Evolutionary conservation across 2,113 vertebrate genomes (phyloP), one percentile per base, ranked within the genome.

Genomic region (Tetraodon nigroviridis): DNA sequence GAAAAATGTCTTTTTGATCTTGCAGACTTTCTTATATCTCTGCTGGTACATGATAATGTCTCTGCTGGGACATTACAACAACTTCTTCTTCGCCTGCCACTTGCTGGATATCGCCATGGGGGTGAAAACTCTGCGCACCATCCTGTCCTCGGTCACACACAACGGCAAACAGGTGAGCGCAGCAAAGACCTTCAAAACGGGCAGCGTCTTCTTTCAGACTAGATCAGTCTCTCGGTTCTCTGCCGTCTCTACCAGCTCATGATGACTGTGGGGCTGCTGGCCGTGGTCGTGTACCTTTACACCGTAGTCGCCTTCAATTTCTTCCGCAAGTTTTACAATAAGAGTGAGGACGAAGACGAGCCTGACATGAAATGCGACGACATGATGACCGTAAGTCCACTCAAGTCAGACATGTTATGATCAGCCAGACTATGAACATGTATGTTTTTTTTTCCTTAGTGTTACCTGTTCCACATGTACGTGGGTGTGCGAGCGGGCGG

Each of bases 281-380:
- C 94, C 0, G 94, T 97, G 55, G 92, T 97, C 18, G 94, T 97
- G 3, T 97, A 97, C 64, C 91, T 97, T 11, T 97, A 96, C 84
- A 97, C 94, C 0, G 94, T 97, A 1, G 91, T 97, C 15, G 94
- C 94, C 70, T 97, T 97, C 82, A 97, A 95, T 83, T 97, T 97
- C 85, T 97, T 97, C 91, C 92, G 94, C 64, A 97, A 96, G 82
- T 97, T 97, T 87, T 97, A 97, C 82, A 95, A 97, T 87, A 97
- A 96, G 88, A 93, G 94, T 0, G 94, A 97, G 67, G 94, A 97
- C 1, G 94, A 94, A 58, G 94, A 95, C 0, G 94, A 95, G 20
- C 94, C 94, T 0, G 93, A 97, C 67, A 97, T 97, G 94, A 97
- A 97, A 73, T 97, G 94, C 42, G 93, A 97, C 0, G 94, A 97